Base-by-base conservation (phyloP, 2,797 vertebrate genomes). In the Margarornis squamiger region DNA sequence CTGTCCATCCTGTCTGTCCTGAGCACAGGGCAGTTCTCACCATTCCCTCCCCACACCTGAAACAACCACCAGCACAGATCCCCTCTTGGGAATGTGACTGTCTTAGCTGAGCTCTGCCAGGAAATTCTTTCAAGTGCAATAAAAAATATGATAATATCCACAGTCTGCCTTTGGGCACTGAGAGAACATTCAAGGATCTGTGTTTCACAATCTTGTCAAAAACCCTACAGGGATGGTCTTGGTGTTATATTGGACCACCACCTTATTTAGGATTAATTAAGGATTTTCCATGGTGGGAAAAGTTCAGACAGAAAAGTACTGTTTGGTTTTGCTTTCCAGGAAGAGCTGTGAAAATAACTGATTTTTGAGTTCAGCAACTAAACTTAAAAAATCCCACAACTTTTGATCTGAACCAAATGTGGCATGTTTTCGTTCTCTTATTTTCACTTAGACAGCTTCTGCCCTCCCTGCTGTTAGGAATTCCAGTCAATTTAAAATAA, bases 371-470 rank as follows among this genome's bases (percentile, higher is more conserved):
- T 92, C 68, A 73, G 29, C 34, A 82, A 57, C n/a, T 55, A 76
- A 91, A 88, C 30, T 74, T 71, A 2, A 54, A 90, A 76, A 67
- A 18, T 0, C 2, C 7, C 24, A 65, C 38, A 90, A 68, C 43
- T 81, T 92, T 65, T 95, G 63, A 87, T 76, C 24, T 62, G 63
- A 93, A 78, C 43, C 17, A 81, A 93, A 78, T 32, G 34, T 72
- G 78, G 21, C 58, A 78, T 48, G 26, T 81, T 93, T 88, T 55
- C 63, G 58, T 65, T 61, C 68, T 39, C 54, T 75, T 75, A 46
- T 76, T 94, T 94, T 73, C 43, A 48, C 23, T 89, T 66, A 73
- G 72, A 80, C 72, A 77, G 51, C 43, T 94, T 67, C 62, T 89
- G 12, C 51, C 57, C 41, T 82, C 61, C 57, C 73, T 74, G 68